Conservation (phyloP, 2,797 vertebrate genomes). For the Craterocephalus amniculus region DNA sequence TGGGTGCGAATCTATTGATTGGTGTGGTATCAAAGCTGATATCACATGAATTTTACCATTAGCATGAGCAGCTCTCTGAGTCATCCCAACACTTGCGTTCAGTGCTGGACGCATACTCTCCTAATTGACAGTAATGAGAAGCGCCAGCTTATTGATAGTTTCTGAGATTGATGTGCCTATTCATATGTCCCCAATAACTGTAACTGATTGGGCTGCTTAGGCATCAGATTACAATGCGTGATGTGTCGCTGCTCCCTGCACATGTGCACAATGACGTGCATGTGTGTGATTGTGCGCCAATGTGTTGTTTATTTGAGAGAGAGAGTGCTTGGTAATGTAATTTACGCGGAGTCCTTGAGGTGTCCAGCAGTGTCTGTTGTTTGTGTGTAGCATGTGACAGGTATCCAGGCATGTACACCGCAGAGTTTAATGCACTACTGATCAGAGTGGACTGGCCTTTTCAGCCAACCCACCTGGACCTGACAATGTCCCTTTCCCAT, state of each 20-base stretch:
- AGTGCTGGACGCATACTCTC: background rate
- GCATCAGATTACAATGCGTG: background rate
- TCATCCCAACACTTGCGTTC: background rate
- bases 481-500: slow-evolving; percentile 19
- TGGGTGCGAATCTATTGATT: background rate
- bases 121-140: slow-evolving; percentile 58
- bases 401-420: slow-evolving; percentile 50
- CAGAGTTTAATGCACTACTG: slow-evolving; percentile 62
- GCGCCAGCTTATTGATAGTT: slow-evolving; percentile 60
- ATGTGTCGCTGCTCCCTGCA: background rate
- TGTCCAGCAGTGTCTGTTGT: slow-evolving; percentile 35
- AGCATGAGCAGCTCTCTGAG: background rate
- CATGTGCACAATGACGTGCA: background rate
- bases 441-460: slow-evolving; percentile 55
- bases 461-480: slow-evolving; percentile 46
- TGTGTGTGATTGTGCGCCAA: background rate
- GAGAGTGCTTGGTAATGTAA: slow-evolving; percentile 26
- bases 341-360: slow-evolving; percentile 62
- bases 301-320: slow-evolving; percentile 26
- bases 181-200: slow-evolving; percentile 60
- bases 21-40: background rate
- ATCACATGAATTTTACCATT: background rate
- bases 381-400: slow-evolving; percentile 41
- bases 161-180: slow-evolving; percentile 38
- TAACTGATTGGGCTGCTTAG: slow-evolving; percentile 51